A percentile compares a stretch with the other conserved stretches of the same genome.
Conservation (phyloP, 2,113 vertebrate genomes). For the Bubo scandiacus region DNA sequence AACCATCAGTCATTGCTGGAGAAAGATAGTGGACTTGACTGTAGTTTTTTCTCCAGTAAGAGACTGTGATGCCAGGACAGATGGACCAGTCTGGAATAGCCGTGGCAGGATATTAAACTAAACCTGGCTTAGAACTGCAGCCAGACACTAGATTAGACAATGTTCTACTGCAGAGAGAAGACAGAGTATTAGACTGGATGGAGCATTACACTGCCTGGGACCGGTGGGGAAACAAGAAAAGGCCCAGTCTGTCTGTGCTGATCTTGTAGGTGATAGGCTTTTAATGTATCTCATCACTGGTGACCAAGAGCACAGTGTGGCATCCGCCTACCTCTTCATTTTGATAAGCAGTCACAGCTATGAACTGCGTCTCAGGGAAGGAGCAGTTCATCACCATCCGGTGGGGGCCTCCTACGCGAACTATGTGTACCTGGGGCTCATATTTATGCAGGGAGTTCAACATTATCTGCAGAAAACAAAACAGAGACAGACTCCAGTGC, state of each 20-base stretch:
- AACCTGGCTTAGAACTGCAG: neutral
- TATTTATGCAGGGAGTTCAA: conserved; percentile 96
- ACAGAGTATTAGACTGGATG: neutral
- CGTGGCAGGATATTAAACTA: neutral
- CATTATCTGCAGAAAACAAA: conserved; percentile 84
- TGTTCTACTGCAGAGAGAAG: neutral
- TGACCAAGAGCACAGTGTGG: neutral
- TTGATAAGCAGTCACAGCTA: conserved; percentile 97
- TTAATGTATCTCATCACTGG: neutral
- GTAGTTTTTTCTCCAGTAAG: neutral
- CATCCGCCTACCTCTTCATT: conserved; percentile 85
- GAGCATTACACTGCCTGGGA: neutral
- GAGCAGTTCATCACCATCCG: conserved; percentile 93
- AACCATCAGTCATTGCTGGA: neutral
- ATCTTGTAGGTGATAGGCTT: neutral
- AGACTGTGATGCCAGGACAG: neutral
- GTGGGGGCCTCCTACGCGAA: conserved; percentile 88
- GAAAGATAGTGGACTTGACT: neutral
- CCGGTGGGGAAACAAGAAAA: neutral
- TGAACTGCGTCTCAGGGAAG: conserved; percentile 95
- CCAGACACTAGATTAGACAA: neutral
- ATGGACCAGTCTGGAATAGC: neutral
- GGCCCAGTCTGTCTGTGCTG: neutral
- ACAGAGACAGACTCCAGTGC: neutral
- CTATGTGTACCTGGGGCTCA: conserved; percentile 94